A percentile compares a stretch with the other conserved stretches of the same genome.
phyloP scores from a whole-genome alignment of 2,113 vertebrate genomes.

The Apteryx owenii region DNA sequence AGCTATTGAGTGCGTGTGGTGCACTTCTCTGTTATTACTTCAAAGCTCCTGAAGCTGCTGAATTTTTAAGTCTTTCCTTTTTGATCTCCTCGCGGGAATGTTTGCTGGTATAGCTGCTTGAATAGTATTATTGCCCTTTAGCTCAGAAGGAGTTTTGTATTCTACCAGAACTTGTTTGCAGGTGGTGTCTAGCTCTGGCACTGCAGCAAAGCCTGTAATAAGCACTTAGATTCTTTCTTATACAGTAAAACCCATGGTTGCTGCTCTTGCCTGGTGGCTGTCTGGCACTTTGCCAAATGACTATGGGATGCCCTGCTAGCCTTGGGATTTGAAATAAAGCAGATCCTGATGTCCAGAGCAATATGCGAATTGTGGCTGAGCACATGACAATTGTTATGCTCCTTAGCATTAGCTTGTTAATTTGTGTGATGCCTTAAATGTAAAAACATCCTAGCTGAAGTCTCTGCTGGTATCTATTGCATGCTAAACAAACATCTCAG shows the following conservation, averaged over 20 bases:
- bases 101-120: not conserved
- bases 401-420: not conserved
- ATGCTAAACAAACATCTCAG: not conserved
- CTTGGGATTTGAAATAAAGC: not conserved
- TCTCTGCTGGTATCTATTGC: not conserved
- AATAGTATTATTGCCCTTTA: not conserved
- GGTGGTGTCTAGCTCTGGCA: not conserved
- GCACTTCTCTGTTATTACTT: not conserved
- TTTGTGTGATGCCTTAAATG: constrained; percentile 51
- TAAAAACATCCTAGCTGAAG: not conserved
- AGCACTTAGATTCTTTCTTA: constrained; percentile 26
- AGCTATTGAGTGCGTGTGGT: accelerated
- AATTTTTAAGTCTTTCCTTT: not conserved
- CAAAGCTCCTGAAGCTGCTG: not conserved
- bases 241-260: not conserved
- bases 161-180: not conserved
- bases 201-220: not conserved
- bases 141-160: not conserved
- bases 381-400: not conserved
- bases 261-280: not conserved
- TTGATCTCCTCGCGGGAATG: not conserved
- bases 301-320: not conserved
- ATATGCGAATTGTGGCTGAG: not conserved
- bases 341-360: not conserved
- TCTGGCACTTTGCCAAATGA: not conserved